Evolutionary conservation across 2,888 invertebrate species (phyloP), one percentile per base, ranked within the genome.

Genomic region (Colletes collaris): DNA sequence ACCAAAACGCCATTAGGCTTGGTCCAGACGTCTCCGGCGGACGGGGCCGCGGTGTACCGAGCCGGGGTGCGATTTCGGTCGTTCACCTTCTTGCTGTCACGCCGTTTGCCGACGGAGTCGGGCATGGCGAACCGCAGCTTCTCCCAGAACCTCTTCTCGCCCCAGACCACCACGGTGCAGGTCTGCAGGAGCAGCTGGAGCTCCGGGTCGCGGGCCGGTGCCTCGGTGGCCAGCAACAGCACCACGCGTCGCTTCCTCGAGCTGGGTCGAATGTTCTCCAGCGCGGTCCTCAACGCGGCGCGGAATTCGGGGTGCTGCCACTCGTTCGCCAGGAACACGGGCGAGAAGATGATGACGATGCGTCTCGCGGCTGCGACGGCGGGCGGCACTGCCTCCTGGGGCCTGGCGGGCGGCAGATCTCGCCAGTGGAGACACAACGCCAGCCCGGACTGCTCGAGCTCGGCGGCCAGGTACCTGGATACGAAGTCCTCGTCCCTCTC

Each of bases 81-180:
- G 90, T 93, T 94, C 87, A 94, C 94, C 92, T 94, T 94, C 83
- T 94, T 83, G 68, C 75, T 85, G 73, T 87, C 85, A 16, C 85
- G 85, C 58, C 89, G 79, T 49, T 89, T 89, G 79, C 92, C 94
- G 79, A 95, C 94, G 4, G 96, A 96, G 92, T 98, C 98, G 78
- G 97, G 96, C 94, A 97, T 95, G 76, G 96, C 95, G 91, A 94
- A 95, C 59, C 96, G 94, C 81, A 98, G 94, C 92, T 96, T 96
- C 89, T 97, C 97, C 97, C 97, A 98, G 93, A 98, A 98, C 83
- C 96, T 94, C 67, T 96, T 95, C 90, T 97, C 97, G 83, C 95
- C 96, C 95, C 96, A 96, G 76, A 96, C 95, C 86, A 96, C 94
- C 89, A 95, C 95, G 68, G 95, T 95, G 94, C 96, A 95, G 93